Evolutionary conservation across 2,888 invertebrate species (phyloP).

Genomic region (Cantharis rufa): DNA sequence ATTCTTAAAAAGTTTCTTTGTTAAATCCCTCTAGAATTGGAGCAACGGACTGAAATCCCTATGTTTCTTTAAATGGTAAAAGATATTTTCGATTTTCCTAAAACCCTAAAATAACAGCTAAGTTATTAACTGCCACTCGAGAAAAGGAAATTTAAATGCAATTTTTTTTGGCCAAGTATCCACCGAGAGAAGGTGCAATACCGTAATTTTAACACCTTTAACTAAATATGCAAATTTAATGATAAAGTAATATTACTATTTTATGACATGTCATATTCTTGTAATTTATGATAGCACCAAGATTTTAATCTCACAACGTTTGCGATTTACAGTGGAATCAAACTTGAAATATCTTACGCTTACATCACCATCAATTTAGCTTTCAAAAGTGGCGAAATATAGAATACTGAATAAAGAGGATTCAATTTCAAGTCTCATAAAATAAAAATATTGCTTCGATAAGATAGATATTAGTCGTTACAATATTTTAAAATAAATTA

Average conservation of each 20-base stretch:
- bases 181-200: not conserved
- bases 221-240: not conserved
- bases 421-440: slow-evolving; percentile 14
- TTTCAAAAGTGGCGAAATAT: slow-evolving; percentile 7
- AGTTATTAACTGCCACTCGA: not conserved
- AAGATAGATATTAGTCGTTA: slow-evolving; percentile 3
- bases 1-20: slow-evolving; percentile 7
- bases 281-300: slow-evolving; percentile 1
- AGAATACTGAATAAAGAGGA: slow-evolving; percentile 8
- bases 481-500: slow-evolving; percentile 9
- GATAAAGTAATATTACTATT: slow-evolving; percentile 2
- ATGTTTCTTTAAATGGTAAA: not conserved
- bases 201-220: not conserved
- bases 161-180: not conserved
- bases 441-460: slow-evolving; percentile 13
- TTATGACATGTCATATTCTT: not conserved
- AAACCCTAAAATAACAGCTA: not conserved
- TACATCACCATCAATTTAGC: slow-evolving; percentile 8
- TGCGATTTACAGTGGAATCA: not conserved
- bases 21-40: slow-evolving; percentile 4
- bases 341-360: slow-evolving; percentile 6
- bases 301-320: slow-evolving; percentile 1
- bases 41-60: not conserved
- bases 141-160: not conserved
- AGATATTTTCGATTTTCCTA: not conserved